These are phyloP conservation scores for Lagorchestes hirsutus DNA, from an alignment of 2,797 vertebrate genomes.

Conservation along the genomic window DNA sequence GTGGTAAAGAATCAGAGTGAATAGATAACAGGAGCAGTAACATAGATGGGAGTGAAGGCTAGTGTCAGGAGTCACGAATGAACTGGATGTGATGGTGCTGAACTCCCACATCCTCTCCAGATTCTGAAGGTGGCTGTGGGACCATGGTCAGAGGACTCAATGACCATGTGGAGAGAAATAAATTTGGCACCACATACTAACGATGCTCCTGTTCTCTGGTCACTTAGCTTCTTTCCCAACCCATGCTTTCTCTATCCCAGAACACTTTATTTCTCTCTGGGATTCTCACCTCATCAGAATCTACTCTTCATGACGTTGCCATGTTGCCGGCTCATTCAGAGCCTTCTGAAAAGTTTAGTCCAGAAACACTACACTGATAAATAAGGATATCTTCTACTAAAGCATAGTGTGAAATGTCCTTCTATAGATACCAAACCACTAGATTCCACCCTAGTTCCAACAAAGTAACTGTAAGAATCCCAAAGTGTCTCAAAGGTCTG, in stretches of 20 bases:
- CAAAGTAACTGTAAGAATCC: background rate
- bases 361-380: background rate
- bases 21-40: background rate
- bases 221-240: background rate
- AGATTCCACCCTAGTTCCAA: background rate
- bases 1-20: background rate
- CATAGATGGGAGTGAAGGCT: background rate
- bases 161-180: background rate
- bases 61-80: background rate
- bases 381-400: background rate
- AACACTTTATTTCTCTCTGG: background rate
- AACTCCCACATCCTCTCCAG: background rate
- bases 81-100: background rate
- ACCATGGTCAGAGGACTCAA: background rate
- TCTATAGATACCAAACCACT: background rate
- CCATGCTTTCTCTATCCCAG: background rate
- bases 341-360: background rate
- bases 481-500: background rate
- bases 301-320: background rate
- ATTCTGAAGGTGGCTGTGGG: background rate
- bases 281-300: background rate
- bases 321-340: background rate
- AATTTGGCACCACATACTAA: background rate
- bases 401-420: background rate
- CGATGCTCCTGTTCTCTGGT: background rate